These are phyloP conservation scores for Antrozous pallidus DNA, from an alignment of 2,797 vertebrate genomes.

Conservation along the genomic window DNA sequence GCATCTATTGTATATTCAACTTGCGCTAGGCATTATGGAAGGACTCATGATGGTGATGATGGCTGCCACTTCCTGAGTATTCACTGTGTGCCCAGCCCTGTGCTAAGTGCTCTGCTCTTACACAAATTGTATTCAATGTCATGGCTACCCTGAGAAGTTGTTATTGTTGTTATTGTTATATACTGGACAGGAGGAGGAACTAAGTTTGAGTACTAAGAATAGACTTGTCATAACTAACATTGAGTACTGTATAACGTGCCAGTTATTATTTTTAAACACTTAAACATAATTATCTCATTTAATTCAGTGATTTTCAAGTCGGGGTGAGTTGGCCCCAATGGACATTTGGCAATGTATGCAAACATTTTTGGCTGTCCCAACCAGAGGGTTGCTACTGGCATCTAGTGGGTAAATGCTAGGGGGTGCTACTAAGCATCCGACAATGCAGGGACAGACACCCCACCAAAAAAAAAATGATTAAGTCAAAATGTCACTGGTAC, in stretches of 20 bases:
- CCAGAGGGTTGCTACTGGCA: slow-evolving; percentile 40
- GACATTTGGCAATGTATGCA: slow-evolving; percentile 29
- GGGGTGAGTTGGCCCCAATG: neutral
- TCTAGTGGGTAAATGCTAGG: slow-evolving; percentile 45
- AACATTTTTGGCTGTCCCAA: slow-evolving; percentile 5
- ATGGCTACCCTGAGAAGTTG: neutral
- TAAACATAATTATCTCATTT: neutral
- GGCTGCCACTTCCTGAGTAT: neutral
- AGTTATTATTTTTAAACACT: slow-evolving; percentile 37
- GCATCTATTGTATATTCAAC: slow-evolving; percentile 65
- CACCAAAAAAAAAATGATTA: neutral
- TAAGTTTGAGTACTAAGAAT: slow-evolving; percentile 33
- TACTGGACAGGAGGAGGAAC: neutral
- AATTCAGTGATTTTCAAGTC: slow-evolving; percentile 24
- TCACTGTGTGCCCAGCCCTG: slow-evolving; percentile 47
- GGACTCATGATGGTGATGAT: neutral
- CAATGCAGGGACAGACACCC: neutral
- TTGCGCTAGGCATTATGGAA: slow-evolving; percentile 18
- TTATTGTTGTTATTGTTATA: neutral
- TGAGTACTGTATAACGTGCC: neutral
- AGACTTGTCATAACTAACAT: slow-evolving; percentile 10
- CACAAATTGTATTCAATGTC: slow-evolving; percentile 17
- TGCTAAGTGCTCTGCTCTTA: slow-evolving; percentile 32
- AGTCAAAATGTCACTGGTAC: neutral
- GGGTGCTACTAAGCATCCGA: neutral